These are phyloP conservation scores for Eupithecia subfuscata DNA, from an alignment of 2,888 invertebrate genomes.

Conservation along the genomic window DNA sequence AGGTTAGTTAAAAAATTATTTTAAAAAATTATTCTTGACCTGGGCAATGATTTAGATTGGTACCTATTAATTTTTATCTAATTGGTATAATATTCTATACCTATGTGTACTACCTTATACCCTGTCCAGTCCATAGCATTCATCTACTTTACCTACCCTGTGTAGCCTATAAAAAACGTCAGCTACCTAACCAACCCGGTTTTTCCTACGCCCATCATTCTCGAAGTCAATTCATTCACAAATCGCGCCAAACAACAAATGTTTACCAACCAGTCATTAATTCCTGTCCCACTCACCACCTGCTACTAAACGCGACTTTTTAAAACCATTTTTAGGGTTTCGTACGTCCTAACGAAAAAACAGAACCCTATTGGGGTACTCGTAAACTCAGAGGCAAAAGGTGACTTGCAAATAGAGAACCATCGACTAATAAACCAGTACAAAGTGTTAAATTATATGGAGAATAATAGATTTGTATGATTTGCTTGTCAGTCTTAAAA, in stretches of 20 bases:
- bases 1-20: too few relatives aligned
- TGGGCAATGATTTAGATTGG: too few relatives aligned
- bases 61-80: too few relatives aligned
- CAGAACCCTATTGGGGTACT: background rate
- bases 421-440: background rate
- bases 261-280: conserved; percentile 73
- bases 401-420: background rate
- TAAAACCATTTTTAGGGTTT: conserved; percentile 47
- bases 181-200: background rate
- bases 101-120: too few relatives aligned
- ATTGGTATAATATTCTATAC: background rate
- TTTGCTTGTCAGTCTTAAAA: background rate
- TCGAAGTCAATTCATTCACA: conserved; percentile 39
- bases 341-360: too few relatives aligned
- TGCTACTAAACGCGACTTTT: conserved; percentile 38
- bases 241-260: conserved; percentile 61
- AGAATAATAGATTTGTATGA: background rate
- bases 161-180: background rate
- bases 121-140: background rate
- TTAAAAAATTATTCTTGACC: too few relatives aligned
- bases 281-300: conserved; percentile 53
- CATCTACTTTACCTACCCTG: background rate
- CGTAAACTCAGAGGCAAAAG: background rate
- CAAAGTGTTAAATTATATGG: background rate
- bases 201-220: conserved; percentile 6